Base-by-base conservation (phyloP, 2,113 vertebrate genomes). In the Peromyscus californicus region DNA sequence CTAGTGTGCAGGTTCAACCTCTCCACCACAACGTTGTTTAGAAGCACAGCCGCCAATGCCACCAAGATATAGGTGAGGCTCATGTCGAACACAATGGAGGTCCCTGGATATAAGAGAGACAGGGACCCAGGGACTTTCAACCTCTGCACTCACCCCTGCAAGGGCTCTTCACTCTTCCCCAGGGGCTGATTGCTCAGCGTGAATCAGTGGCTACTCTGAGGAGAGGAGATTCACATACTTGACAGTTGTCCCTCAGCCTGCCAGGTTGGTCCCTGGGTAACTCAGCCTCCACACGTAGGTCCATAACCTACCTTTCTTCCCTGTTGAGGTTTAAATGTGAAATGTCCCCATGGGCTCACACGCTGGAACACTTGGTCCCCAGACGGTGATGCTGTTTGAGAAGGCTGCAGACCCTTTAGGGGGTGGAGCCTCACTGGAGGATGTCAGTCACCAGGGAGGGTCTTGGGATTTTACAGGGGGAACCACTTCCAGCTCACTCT, bases 21-120 rank as follows among this genome's bases (percentile, higher is more conserved):
- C 98, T 99, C 99, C 98, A 99, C 99, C 98, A 99, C 98, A 0
- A 98, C 99, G 0, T 99, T 99, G 99, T 99, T 99, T 91, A 99
- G 99, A 69, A 99, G 99, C 96, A 99, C 99, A 0, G 99, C 99
- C 93, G 98, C 98, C 98, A 99, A 98, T 1, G 99, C 99, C 92
- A 99, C 99, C 91, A 99, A 90, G 98, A 99, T 99, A 97, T 99
- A 99, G 19, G 99, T 99, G 97, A 99, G 99, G 97, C 99, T 99
- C 99, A 99, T 99, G 98, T 99, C 99, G 0, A 99, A 99, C 96
- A 99, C 99, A 0, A 99, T 99, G 39, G 99, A 99, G 7, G 99
- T 99, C 78, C 99, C 99, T 99, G 98, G 45, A 79, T 3, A 19
- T 19, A n/a, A 16, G 3, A 13, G 0, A 4, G 10, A 10, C 21